Evolutionary conservation across 2,888 invertebrate genomes (phyloP).

Genomic region (Sarcophaga carnaria): DNA sequence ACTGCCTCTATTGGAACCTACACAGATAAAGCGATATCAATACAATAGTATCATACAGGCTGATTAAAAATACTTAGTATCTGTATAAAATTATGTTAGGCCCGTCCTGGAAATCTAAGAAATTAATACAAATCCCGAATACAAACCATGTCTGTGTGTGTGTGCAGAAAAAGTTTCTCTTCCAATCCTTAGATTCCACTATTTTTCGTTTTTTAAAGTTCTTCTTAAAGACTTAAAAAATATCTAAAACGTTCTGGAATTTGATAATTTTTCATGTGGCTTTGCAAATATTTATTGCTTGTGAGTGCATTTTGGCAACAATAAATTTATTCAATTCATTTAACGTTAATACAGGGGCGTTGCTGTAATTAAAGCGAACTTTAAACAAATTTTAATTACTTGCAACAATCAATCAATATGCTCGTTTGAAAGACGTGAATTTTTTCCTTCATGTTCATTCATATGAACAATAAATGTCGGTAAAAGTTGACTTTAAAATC

Average conservation of each 20-base stretch:
- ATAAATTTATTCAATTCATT: constrained; percentile 48
- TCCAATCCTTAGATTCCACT: no score
- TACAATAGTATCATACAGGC: no score
- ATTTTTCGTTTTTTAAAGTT: no score
- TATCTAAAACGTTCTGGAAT: neutral
- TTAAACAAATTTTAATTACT: constrained; percentile 72
- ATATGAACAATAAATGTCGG: neutral
- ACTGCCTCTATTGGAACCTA: no score
- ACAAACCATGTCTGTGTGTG: no score
- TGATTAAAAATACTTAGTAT: no score
- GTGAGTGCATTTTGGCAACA: constrained; percentile 7
- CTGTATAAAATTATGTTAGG: no score
- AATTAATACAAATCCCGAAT: no score
- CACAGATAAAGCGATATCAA: no score
- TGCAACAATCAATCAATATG: constrained; percentile 69
- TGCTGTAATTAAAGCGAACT: constrained; percentile 68
- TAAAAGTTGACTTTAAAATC: neutral
- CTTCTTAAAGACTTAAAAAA: no score
- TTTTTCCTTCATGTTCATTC: neutral
- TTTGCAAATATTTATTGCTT: constrained; percentile 11
- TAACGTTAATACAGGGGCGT: constrained; percentile 58
- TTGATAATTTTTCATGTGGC: constrained; percentile 14
- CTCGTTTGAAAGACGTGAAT: constrained; percentile 46
- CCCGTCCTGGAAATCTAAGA: no score
- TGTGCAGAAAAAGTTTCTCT: no score